A percentile compares a stretch with the other conserved stretches of the same genome.
phyloP scores from a whole-genome alignment of 2,888 invertebrate species.

The Drosophila trichaetosa region DNA sequence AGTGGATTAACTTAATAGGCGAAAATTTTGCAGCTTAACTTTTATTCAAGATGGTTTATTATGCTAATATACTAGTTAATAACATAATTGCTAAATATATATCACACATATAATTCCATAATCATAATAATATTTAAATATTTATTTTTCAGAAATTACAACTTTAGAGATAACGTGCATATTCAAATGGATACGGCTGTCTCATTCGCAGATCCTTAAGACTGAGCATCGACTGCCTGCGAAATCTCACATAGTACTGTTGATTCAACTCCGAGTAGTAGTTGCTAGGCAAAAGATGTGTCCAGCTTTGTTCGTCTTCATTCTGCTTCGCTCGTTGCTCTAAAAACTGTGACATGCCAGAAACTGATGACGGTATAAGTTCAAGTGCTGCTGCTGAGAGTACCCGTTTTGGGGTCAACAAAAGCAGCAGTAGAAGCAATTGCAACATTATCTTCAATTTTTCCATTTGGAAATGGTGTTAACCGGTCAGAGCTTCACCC shows the following conservation, averaged over 20 bases:
- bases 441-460: constrained; percentile 30
- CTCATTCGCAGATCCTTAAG: constrained; percentile 19
- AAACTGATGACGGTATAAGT: constrained; percentile 17
- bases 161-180: constrained; percentile 52
- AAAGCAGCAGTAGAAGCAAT: constrained; percentile 20
- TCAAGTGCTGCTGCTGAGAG: constrained; percentile 5
- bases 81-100: not conserved
- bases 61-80: not conserved
- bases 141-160: not conserved
- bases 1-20: not conserved
- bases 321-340: constrained; percentile 27
- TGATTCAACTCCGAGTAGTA: constrained; percentile 68
- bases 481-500: constrained; percentile 41
- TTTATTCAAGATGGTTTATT: not conserved
- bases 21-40: not conserved
- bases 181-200: constrained; percentile 51
- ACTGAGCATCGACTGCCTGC: constrained; percentile 40
- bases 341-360: constrained; percentile 48
- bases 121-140: not conserved
- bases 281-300: constrained; percentile 66
- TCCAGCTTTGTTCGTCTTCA: constrained; percentile 36
- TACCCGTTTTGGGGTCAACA: constrained; percentile 43
- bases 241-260: constrained; percentile 69
- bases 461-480: constrained; percentile 50
- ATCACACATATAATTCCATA: not conserved